phyloP scores from a whole-genome alignment of 1,140 invertebrate species.

The Antheraea pernyi region DNA sequence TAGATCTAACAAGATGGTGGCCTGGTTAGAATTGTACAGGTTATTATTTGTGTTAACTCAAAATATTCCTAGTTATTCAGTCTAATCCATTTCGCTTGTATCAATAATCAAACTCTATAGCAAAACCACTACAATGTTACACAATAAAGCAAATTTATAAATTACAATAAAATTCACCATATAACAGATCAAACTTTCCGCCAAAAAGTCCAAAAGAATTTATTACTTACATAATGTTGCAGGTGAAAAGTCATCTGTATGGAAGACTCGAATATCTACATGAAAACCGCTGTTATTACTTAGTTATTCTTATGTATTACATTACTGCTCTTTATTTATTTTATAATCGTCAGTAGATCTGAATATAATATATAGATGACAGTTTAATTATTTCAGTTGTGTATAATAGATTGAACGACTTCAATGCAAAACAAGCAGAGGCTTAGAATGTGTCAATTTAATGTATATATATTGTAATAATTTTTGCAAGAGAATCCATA shows the following conservation, averaged over 20 bases:
- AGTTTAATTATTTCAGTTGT: constrained; percentile 8
- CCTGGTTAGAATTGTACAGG: no score
- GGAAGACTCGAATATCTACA: constrained; percentile 77
- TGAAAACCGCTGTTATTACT: constrained; percentile 46
- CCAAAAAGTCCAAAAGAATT: constrained; percentile 1
- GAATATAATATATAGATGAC: constrained; percentile 54
- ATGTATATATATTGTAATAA: neutral
- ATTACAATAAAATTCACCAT: no score
- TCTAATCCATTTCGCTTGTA: no score
- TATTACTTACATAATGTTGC: constrained; percentile 32
- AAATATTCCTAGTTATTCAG: no score
- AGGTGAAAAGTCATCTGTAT: constrained; percentile 68
- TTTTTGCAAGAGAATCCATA: constrained; percentile 15
- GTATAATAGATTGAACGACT: no score
- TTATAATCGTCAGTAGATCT: constrained; percentile 55
- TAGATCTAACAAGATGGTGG: no score
- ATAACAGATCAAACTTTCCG: no score
- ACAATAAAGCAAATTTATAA: no score
- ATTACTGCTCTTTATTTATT: constrained; percentile 46
- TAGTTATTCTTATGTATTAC: constrained; percentile 19
- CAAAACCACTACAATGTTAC: no score
- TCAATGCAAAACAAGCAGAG: constrained; percentile 21
- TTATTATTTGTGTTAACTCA: no score
- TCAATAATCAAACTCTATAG: no score
- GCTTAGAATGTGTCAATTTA: constrained; percentile 20